Percentiles rank a stretch among this genome's conserved stretches.
phyloP scores from a whole-genome alignment of 1,140 invertebrate species.

The Camponotus floridanus region DNA sequence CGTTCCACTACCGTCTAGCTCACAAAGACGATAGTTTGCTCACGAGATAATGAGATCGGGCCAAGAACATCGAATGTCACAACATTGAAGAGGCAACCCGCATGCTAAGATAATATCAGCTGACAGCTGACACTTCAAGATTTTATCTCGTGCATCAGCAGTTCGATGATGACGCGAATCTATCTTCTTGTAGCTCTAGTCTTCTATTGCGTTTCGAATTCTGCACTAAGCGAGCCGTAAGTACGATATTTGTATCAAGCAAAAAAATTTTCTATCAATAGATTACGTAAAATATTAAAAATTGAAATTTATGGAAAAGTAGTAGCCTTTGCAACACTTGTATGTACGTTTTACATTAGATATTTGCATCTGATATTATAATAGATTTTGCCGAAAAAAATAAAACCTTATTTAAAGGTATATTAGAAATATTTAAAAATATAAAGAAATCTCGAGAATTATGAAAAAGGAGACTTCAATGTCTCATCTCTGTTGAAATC shows the following conservation, averaged over 20 bases:
- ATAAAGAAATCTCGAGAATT: background rate
- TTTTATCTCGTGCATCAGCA: background rate
- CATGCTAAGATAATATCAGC: background rate
- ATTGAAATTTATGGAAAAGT: background rate
- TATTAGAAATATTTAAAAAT: background rate
- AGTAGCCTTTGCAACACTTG: background rate
- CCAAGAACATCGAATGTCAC: conserved; percentile 38
- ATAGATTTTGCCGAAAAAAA: background rate
- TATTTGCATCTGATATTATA: background rate
- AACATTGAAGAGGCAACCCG: background rate
- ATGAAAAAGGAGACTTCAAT: background rate
- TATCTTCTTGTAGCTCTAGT: background rate
- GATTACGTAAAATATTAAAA: background rate
- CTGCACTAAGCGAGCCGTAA: conserved; percentile 16
- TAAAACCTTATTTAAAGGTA: background rate
- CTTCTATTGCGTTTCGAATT: conserved; percentile 11
- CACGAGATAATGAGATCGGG: conserved; percentile 30
- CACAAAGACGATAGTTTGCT: conserved; percentile 22
- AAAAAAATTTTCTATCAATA: background rate
- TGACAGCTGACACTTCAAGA: background rate
- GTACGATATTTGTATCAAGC: background rate
- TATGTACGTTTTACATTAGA: background rate
- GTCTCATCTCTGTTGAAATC: background rate
- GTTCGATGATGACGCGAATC: conserved; percentile 17
- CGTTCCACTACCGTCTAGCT: conserved; percentile 30